Base-by-base conservation (phyloP, 2,797 vertebrate species). In the Vireo griseus region DNA sequence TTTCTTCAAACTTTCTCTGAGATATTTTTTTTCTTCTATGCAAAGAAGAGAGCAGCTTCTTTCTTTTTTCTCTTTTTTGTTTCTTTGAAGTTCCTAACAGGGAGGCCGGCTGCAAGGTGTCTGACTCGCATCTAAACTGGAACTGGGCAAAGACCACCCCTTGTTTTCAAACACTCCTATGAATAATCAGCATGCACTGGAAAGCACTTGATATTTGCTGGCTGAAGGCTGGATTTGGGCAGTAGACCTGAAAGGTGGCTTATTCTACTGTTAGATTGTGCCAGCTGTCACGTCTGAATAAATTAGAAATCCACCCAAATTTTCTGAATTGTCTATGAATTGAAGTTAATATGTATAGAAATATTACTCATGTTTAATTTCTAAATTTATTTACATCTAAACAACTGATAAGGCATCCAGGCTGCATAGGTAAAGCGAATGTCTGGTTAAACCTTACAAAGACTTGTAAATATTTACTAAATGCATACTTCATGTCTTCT, bases 231-330 rank as follows among this genome's bases (percentile, higher is more conserved):
- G 42, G 85, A 83, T 94, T 86, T 85, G 81, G 75, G 92, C 88
- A 95, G 79, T 51, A 68, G 76, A 94, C 90, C 78, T 96, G 85
- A 90, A 88, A 86, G 76, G 45, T 88, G 39, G 39, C 59, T 92
- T 84, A 77, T 86, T 90, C 54, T 68, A 9, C 76, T 78, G 31
- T 40, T 83, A 74, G 61, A 62, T 68, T 88, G 44, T 81, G 82
- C 73, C 68, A 96, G 90, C 72, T 86, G 50, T 86, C 91, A 54
- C 4, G 1, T 68, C 55, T 77, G 76, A 90, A 80, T 80, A 74
- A 80, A 86, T 33, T 59, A 86, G 42, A 86, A 94, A 90, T 51
- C 51, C 20, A 61, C 16, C 1, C 58, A 87, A 73, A 44, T 88
- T 84, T 71, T 82, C 65, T 67, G 39, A 82, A 86, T 71, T 63